These are phyloP conservation scores for Microplitis demolitor DNA, from an alignment of 1,140 invertebrate genomes.

Conservation along the genomic window DNA sequence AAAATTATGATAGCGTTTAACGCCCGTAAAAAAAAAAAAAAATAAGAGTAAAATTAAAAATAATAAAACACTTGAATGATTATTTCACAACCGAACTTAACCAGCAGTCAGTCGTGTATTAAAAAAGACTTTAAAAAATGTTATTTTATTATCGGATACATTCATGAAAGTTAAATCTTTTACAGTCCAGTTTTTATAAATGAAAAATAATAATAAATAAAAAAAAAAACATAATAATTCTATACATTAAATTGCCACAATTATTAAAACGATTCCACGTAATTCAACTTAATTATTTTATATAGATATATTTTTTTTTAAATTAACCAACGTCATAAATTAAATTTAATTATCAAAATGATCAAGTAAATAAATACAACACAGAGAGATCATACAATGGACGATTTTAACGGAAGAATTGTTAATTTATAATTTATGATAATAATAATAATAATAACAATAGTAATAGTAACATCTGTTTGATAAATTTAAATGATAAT, in stretches of 20 bases:
- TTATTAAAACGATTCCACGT: not conserved
- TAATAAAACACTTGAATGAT: slow-evolving; percentile 34
- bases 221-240: too few relatives aligned
- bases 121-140: slow-evolving; percentile 34
- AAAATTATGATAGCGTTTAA: slow-evolving; percentile 43
- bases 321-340: not conserved
- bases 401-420: slow-evolving; percentile 27
- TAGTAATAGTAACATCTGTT: not conserved
- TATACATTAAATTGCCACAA: too few relatives aligned
- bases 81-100: slow-evolving; percentile 55
- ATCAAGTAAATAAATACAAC: too few relatives aligned
- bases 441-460: slow-evolving; percentile 32
- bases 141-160: not conserved
- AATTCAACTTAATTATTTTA: not conserved
- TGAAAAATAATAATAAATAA: not conserved
- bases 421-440: slow-evolving; percentile 25
- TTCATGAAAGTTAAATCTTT: not conserved
- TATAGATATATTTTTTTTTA: not conserved
- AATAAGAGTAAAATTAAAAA: slow-evolving; percentile 31
- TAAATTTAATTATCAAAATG: not conserved
- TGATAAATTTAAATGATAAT: not conserved
- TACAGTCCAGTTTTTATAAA: not conserved
- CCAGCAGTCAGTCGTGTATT: slow-evolving; percentile 55
- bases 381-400: slow-evolving; percentile 38
- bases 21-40: slow-evolving; percentile 31